A percentile compares a stretch with the other conserved stretches of the same genome.
phyloP scores from a whole-genome alignment of 2,888 invertebrate species.

The Cosmia pyralina region DNA sequence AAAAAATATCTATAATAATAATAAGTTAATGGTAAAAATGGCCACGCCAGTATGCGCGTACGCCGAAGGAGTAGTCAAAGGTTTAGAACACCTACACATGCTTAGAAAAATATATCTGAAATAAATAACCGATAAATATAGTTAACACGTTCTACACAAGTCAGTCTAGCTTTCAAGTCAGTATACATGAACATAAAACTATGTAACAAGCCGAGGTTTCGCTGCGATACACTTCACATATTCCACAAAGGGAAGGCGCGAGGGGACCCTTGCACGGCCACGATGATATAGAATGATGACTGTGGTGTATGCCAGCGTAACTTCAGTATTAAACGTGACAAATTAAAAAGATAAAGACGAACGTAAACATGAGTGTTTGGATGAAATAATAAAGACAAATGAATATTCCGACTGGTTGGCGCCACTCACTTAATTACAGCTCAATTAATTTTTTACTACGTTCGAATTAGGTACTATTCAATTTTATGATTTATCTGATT shows the following conservation, averaged over 20 bases:
- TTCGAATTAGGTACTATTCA: background rate
- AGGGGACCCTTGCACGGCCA: background rate
- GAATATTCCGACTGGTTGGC: conserved; percentile 25
- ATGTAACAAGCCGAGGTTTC: conserved; percentile 24
- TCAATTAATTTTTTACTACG: background rate
- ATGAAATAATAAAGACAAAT: conserved; percentile 31
- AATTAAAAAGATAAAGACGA: conserved; percentile 33
- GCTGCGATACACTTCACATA: background rate
- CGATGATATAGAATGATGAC: background rate
- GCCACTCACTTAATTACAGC: background rate
- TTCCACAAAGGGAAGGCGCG: too few species aligned
- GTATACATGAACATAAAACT: conserved; percentile 36
- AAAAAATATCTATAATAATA: background rate
- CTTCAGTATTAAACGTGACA: conserved; percentile 24
- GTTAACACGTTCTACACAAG: conserved; percentile 19
- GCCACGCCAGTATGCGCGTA: background rate
- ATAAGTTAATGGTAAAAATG: background rate
- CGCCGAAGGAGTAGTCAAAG: background rate
- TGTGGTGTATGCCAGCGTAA: conserved; percentile 21
- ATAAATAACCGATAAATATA: background rate
- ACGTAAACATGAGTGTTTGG: conserved; percentile 23
- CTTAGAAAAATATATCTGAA: background rate
- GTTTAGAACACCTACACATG: background rate
- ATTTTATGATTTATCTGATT: too few species aligned
- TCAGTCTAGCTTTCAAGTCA: conserved; percentile 25